Evolutionary conservation across 2,113 vertebrate genomes (phyloP).

Genomic region (Eretmochelys imbricata): DNA sequence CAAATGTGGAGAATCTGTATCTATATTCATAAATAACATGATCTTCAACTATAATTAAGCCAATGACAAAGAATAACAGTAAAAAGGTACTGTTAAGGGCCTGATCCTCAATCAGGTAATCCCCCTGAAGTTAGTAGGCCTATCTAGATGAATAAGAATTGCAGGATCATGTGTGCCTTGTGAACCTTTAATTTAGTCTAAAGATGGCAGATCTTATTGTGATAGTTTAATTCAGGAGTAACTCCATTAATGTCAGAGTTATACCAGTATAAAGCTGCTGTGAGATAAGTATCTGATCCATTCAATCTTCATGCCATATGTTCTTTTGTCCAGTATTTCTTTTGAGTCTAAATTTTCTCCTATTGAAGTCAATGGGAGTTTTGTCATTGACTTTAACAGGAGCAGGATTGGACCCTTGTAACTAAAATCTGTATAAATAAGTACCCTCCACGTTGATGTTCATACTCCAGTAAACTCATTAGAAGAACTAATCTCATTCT

Average conservation of each 20-base stretch:
- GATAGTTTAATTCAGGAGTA: not conserved
- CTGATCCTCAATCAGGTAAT: not conserved
- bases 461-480: slow-evolving; percentile 37
- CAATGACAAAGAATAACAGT: not conserved
- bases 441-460: not conserved
- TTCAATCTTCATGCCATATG: not conserved
- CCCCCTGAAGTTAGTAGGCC: not conserved
- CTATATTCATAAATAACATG: not conserved
- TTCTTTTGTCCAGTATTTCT: not conserved
- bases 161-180: not conserved
- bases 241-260: not conserved
- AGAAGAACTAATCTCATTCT: slow-evolving; percentile 53
- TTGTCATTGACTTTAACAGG: not conserved
- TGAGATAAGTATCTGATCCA: not conserved
- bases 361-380: not conserved
- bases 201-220: not conserved
- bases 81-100: not conserved
- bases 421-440: not conserved
- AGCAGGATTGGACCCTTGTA: not conserved
- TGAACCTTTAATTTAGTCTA: not conserved
- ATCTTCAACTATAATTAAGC: slow-evolving; percentile 17
- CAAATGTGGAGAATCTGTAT: not conserved
- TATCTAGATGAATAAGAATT: not conserved
- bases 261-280: not conserved
- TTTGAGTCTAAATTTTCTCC: not conserved